A percentile compares a stretch with the other conserved stretches of the same genome.
Evolutionary conservation across 2,113 vertebrate genomes (phyloP).

Genomic region (Oncorhynchus masou): DNA sequence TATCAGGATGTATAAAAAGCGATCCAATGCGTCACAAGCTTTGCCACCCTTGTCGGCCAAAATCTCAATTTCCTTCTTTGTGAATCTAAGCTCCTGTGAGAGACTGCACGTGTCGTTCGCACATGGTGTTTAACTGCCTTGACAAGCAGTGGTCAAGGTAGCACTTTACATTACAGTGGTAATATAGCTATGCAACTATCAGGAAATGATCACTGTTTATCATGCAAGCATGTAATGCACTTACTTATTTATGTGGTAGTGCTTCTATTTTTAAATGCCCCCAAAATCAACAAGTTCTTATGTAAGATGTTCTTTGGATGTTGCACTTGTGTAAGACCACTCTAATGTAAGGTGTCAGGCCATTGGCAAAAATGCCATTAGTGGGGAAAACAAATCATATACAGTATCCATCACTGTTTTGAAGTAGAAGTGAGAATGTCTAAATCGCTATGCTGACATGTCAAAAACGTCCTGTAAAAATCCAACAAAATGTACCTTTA

Average conservation of each 20-base stretch:
- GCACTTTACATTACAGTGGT: not conserved
- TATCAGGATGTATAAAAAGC: not conserved
- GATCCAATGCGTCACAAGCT: conserved; percentile 7
- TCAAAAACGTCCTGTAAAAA: not conserved
- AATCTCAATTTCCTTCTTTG: conserved; percentile 45
- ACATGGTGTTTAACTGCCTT: conserved; percentile 29
- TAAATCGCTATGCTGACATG: not conserved
- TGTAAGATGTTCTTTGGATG: not conserved
- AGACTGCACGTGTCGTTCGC: conserved; percentile 46
- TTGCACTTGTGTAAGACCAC: not conserved
- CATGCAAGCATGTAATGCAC: no score
- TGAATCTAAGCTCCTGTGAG: conserved; percentile 33
- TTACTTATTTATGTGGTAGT: no score
- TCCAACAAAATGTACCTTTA: not conserved
- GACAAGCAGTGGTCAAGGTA: conserved; percentile 21
- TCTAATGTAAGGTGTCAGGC: not conserved
- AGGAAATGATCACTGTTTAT: not conserved
- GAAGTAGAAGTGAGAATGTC: not conserved
- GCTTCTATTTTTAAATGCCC: no score
- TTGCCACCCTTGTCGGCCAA: conserved; percentile 40
- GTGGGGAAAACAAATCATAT: no score
- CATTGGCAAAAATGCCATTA: no score
- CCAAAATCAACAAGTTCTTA: no score
- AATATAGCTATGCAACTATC: no score
- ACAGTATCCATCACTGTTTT: no score